Base-by-base conservation (phyloP, 2,888 invertebrate species). In the Zele albiditarsus region DNA sequence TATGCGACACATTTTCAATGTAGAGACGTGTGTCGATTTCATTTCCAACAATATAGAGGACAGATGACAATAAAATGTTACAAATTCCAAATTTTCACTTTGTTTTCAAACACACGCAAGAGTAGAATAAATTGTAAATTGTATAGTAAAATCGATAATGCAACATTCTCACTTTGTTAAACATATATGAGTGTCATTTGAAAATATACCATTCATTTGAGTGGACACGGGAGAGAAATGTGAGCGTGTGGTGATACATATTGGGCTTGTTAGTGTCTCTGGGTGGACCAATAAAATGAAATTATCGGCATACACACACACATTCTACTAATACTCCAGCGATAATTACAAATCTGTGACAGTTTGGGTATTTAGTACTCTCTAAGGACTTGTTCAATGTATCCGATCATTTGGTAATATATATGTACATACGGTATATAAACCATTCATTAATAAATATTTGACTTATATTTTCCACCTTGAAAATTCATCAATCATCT, bases 281-380 rank as follows among this genome's bases (percentile, higher is more conserved):
- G 67, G 57, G 67, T 58, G n/a, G 28, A 68, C 73, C 73, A 68
- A 73, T 73, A 68, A 73, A 73, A 73, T 23, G 60, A 67, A 73
- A 73, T 73, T 73, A 73, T 73, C 31, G 68, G 20, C 46, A 73
- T 53, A 46, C 72, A 53, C 31, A 46, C 46, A 53, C 53, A 53
- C 53, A 53, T 20, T 53, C 53, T 10, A 53, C 67, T 42, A 67
- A 27, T 42, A 28, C 28, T 42, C 46, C 46, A 60, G 68, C 60
- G 27, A 57, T 73, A 73, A 73, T 73, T 73, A 62, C 73, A 65
- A 73, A 67, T 73, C 73, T 28, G 57, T 49, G 67, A 38, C 60
- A 67, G 68, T 62, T 73, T 73, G 46, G 31, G 60, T 67, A 73
- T 73, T 73, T 73, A 73, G 67, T 67, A 68, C 60, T 60, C 73